These are phyloP conservation scores for Alauda arvensis DNA, from an alignment of 2,797 vertebrate species.

Conservation along the genomic window DNA sequence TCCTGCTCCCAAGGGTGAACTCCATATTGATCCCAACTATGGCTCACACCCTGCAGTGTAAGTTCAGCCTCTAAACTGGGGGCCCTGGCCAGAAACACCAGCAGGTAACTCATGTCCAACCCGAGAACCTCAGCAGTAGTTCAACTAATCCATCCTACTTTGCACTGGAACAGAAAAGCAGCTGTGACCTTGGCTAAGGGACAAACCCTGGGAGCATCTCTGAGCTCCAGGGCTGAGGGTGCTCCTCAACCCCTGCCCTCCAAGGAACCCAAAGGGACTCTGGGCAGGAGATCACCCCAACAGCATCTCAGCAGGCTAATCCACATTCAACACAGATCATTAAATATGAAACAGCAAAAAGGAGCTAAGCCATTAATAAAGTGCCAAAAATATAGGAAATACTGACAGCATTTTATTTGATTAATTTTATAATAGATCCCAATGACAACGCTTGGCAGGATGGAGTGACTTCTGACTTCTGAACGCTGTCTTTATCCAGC, in stretches of 20 bases:
- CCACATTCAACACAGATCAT: conserved; percentile 46
- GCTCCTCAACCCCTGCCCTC: background rate
- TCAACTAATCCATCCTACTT: background rate
- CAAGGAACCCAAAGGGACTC: background rate
- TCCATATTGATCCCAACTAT: background rate
- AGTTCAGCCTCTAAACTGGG: background rate
- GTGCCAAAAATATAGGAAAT: conserved; percentile 62
- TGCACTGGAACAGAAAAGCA: conserved; percentile 24
- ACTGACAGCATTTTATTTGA: conserved; percentile 62
- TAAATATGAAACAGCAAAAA: conserved; percentile 39
- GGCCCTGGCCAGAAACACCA: background rate
- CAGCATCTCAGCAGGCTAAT: conserved; percentile 54
- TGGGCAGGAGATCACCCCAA: background rate
- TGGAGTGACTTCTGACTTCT: conserved; percentile 45
- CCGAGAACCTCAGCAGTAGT: conserved; percentile 30
- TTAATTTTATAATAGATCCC: conserved; percentile 42
- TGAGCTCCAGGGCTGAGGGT: background rate
- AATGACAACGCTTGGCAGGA: conserved; percentile 47
- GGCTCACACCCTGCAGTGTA: background rate
- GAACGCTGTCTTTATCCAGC: conserved; percentile 60
- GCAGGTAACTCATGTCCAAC: conserved; percentile 14
- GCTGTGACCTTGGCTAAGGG: conserved; percentile 14
- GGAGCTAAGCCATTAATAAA: conserved; percentile 57
- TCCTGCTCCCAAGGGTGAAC: background rate
- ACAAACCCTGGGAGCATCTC: background rate